Percentiles rank a stretch among this genome's conserved stretches.
Conservation (phyloP, 2,113 vertebrate species). For the Oncorhynchus clarkii region DNA sequence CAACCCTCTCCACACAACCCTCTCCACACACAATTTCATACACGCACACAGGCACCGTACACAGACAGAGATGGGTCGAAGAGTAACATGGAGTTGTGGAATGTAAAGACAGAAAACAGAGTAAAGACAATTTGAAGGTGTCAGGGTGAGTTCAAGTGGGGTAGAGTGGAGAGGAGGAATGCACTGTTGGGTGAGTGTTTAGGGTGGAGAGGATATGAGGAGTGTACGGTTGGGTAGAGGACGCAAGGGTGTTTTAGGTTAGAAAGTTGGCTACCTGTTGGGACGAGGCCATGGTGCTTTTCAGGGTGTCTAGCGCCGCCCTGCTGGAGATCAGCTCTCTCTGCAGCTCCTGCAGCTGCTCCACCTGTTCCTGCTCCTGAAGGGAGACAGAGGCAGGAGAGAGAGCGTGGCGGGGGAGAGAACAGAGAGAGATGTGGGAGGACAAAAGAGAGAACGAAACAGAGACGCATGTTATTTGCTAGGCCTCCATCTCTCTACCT, state of each 20-base stretch:
- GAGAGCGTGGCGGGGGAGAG: neutral
- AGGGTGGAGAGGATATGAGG: too few relatives aligned
- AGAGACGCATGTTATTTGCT: neutral
- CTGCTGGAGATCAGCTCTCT: slow-evolving; percentile 82
- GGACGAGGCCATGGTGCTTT: slow-evolving; percentile 72
- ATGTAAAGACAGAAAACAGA: too few relatives aligned
- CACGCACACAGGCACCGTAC: neutral
- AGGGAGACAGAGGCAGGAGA: neutral
- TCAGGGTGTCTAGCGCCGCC: slow-evolving; percentile 81
- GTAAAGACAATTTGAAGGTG: too few relatives aligned
- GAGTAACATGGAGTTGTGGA: too few relatives aligned
- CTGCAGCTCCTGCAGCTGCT: slow-evolving; percentile 83
- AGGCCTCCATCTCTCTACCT: too few relatives aligned
- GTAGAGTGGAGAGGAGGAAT: too few relatives aligned
- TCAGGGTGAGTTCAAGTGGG: too few relatives aligned
- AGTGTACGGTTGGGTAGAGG: neutral
- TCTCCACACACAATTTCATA: neutral
- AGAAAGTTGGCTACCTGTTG: slow-evolving; percentile 76
- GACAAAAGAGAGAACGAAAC: neutral
- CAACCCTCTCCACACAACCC: too few relatives aligned
- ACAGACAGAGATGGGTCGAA: too few relatives aligned
- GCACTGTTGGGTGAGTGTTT: neutral
- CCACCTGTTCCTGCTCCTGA: slow-evolving; percentile 84
- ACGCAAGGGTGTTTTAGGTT: neutral
- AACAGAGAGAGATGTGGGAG: neutral